Conservation (phyloP, 2,113 vertebrate genomes). For the Echinops telfairi region DNA sequence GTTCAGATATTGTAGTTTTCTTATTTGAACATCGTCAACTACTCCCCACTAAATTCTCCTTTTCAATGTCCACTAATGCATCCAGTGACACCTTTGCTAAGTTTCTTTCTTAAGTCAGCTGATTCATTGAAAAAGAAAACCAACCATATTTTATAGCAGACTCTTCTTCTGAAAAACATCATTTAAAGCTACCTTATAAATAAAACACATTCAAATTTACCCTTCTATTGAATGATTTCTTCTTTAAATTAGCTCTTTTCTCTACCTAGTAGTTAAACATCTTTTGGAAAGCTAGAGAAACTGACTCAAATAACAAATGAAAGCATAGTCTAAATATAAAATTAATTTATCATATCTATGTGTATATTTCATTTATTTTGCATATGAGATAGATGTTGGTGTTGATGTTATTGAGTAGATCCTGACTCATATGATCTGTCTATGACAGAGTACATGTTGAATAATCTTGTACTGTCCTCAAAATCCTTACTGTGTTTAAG, state of each 20-base stretch:
- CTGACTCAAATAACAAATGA: background rate
- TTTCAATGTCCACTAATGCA: no score
- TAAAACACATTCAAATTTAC: background rate
- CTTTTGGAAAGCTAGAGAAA: background rate
- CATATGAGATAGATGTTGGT: background rate
- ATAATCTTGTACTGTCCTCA: background rate
- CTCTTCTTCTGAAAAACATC: background rate
- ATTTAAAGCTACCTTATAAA: background rate
- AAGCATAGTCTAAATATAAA: background rate
- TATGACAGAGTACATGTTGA: background rate
- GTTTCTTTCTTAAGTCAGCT: background rate
- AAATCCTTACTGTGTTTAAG: background rate
- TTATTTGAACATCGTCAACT: background rate
- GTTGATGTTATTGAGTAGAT: background rate
- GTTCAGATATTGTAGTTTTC: background rate
- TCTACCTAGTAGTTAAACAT: constrained; percentile 22
- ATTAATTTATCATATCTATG: background rate
- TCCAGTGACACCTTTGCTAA: background rate
- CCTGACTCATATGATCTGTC: background rate
- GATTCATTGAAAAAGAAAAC: background rate
- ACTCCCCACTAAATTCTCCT: background rate
- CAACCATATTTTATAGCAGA: background rate
- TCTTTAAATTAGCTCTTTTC: background rate
- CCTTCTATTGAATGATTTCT: background rate
- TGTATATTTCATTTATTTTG: constrained; percentile 12